A percentile compares a stretch with the other conserved stretches of the same genome.
phyloP scores from a whole-genome alignment of 2,797 vertebrate species.

The Nyctalus aviator region DNA sequence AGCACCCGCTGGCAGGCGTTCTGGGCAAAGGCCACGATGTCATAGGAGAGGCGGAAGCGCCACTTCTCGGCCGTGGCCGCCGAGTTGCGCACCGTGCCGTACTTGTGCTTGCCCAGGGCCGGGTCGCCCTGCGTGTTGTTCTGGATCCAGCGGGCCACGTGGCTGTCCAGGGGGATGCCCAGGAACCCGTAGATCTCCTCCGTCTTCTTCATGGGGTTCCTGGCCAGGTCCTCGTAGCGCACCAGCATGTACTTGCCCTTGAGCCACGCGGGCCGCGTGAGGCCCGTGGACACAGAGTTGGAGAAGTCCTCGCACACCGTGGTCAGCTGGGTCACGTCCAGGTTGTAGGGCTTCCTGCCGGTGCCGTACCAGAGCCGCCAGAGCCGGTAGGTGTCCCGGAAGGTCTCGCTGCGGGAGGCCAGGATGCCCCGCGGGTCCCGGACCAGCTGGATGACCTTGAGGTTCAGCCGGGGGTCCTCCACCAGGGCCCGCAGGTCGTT shows the following conservation, averaged over 20 bases:
- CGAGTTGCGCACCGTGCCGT: slow-evolving; percentile 94
- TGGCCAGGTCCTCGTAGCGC: slow-evolving; percentile 96
- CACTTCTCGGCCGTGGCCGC: slow-evolving; percentile 95
- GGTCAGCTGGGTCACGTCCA: slow-evolving; percentile 95
- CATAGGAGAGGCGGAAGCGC: slow-evolving; percentile 95
- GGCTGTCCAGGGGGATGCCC: slow-evolving; percentile 93
- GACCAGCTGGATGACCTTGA: slow-evolving; percentile 97
- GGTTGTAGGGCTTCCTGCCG: slow-evolving; percentile 93
- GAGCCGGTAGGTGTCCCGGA: slow-evolving; percentile 95
- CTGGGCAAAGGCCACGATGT: slow-evolving; percentile 96
- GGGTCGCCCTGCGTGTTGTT: slow-evolving; percentile 95
- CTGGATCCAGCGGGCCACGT: slow-evolving; percentile 95
- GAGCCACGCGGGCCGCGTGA: slow-evolving; percentile 93
- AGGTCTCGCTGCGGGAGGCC: slow-evolving; percentile 96
- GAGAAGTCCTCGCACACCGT: slow-evolving; percentile 96
- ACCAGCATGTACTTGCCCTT: slow-evolving; percentile 97
- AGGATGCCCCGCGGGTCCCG: slow-evolving; percentile 96
- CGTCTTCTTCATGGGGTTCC: slow-evolving; percentile 94
- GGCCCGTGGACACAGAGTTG: slow-evolving; percentile 94
- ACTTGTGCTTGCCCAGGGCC: slow-evolving; percentile 94
- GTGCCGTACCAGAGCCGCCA: slow-evolving; percentile 97
- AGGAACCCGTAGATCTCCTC: slow-evolving; percentile 96
- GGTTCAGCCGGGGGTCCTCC: slow-evolving; percentile 95
- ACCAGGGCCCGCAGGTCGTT: slow-evolving; percentile 93
- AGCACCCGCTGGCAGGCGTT: slow-evolving; percentile 93